A percentile compares a stretch with the other conserved stretches of the same genome.
phyloP scores from a whole-genome alignment of 2,888 invertebrate genomes.

The Priocnemis perturbator region DNA sequence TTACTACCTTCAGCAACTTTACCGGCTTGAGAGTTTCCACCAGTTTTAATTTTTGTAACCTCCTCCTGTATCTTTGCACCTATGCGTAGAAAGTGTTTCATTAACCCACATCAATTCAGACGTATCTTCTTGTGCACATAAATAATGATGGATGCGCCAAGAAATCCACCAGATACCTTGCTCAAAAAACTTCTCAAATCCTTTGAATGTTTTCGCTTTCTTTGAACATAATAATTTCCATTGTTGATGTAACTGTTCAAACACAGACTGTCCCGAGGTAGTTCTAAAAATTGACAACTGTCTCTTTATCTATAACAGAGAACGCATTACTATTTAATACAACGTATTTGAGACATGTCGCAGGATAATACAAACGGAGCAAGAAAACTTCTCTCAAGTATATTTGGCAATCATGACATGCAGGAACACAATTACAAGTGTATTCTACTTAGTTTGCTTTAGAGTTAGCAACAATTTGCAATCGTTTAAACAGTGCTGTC shows the following conservation, averaged over 20 bases:
- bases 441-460: too few species aligned
- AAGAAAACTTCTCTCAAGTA: too few species aligned
- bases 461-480: too few species aligned
- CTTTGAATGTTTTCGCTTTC: constrained; percentile 89
- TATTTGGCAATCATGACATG: too few species aligned
- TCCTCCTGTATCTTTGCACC: too few species aligned
- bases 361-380: too few species aligned
- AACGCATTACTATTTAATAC: not conserved
- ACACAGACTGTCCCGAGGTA: constrained; percentile 76
- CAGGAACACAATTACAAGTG: too few species aligned
- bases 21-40: constrained; percentile 13
- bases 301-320: constrained; percentile 68
- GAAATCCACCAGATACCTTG: constrained; percentile 73
- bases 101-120: not conserved
- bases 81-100: too few species aligned
- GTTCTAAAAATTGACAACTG: constrained; percentile 70
- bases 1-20: constrained; percentile 39
- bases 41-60: too few species aligned
- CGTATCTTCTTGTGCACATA: constrained; percentile 1
- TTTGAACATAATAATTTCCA: constrained; percentile 79
- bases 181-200: constrained; percentile 94
- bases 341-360: not conserved
- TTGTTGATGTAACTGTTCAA: constrained; percentile 80
- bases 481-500: too few species aligned
- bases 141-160: not conserved